Evolutionary conservation across 2,113 vertebrate species (phyloP).

Genomic region (Chaenocephalus aceratus): DNA sequence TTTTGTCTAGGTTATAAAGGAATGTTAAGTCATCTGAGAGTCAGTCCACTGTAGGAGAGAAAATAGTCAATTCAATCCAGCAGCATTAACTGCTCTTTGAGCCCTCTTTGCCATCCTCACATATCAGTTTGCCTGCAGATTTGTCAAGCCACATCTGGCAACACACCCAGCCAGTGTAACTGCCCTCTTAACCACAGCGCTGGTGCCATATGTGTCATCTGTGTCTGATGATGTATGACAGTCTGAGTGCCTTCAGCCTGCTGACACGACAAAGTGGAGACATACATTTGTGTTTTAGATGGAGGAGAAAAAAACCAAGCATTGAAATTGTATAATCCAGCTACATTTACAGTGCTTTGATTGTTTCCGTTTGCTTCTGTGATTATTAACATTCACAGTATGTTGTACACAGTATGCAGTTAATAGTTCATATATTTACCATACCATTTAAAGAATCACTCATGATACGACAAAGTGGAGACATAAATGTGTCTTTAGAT

Average conservation of each 20-base stretch:
- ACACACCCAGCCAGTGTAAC: constrained; percentile 19
- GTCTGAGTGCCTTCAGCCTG: constrained; percentile 40
- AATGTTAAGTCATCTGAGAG: constrained; percentile 2
- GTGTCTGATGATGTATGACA: constrained; percentile 39
- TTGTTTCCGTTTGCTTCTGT: neutral
- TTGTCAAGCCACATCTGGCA: constrained; percentile 44
- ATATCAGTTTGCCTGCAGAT: constrained; percentile 12
- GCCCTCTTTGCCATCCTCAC: constrained; percentile 5
- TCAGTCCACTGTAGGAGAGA: neutral
- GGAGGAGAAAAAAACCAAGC: neutral
- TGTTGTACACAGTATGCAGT: neutral
- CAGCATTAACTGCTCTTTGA: constrained; percentile 9
- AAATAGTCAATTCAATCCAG: constrained; percentile 8
- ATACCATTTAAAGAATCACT: neutral
- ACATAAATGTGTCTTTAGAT: constrained; percentile 11
- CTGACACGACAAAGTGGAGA: constrained; percentile 24
- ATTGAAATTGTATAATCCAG: neutral
- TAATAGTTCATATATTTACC: neutral
- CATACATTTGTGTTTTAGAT: constrained; percentile 6
- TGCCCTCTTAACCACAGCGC: constrained; percentile 25
- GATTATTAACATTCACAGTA: neutral
- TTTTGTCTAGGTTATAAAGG: neutral
- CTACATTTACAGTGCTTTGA: neutral
- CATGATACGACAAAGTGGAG: neutral
- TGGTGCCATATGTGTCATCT: constrained; percentile 39